Percentiles rank a stretch among this genome's conserved stretches.
Conservation (phyloP, 2,888 invertebrate species). For the Hypselothyrea guttata region DNA sequence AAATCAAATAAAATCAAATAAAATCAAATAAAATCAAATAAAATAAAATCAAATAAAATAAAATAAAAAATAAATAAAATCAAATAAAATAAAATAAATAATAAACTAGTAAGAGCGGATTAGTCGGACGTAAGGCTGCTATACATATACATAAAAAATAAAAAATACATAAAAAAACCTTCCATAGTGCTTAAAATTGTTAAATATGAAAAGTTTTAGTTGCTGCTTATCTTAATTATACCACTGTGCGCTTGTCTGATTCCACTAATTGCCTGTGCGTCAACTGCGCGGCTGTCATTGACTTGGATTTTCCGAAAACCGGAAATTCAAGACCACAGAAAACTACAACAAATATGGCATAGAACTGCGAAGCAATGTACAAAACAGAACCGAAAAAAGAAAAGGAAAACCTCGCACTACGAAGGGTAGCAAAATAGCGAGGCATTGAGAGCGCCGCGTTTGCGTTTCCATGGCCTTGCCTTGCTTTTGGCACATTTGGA, state of each 20-base stretch:
- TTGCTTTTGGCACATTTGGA: constrained; percentile 23
- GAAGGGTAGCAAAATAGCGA: constrained; percentile 39
- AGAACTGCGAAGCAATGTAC: not conserved
- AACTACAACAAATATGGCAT: constrained; percentile 11
- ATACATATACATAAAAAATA: no score
- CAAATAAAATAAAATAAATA: no score
- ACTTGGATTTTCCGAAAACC: constrained; percentile 44
- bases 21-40: no score
- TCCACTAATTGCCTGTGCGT: constrained; percentile 37
- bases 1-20: no score
- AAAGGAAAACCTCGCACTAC: constrained; percentile 12
- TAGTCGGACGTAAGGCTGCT: no score
- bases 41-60: no score
- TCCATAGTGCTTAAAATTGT: no score
- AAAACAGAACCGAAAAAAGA: not conserved
- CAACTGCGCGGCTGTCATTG: constrained; percentile 35
- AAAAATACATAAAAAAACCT: no score
- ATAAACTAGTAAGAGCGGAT: no score
- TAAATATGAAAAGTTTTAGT: no score
- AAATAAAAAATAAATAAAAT: no score
- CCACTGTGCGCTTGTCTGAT: constrained; percentile 21
- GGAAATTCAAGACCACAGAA: constrained; percentile 41
- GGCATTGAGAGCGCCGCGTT: constrained; percentile 8
- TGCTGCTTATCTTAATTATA: not conserved
- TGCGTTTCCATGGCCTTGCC: constrained; percentile 43